These are phyloP conservation scores for Chiridota heheva DNA, from an alignment of 35 echinoderm and acorn worm genomes.

Conservation along the genomic window DNA sequence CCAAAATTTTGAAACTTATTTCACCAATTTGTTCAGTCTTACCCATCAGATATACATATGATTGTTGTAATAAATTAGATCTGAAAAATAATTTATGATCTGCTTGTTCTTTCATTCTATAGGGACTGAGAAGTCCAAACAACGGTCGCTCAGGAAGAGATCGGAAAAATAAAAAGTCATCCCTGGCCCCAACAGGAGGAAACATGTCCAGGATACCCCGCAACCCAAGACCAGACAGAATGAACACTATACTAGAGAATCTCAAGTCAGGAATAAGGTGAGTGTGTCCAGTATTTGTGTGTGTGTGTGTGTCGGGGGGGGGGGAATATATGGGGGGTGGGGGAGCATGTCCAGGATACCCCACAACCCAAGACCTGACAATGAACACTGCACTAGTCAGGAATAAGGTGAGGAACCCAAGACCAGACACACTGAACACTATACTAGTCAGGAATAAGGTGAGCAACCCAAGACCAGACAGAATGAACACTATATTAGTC, in stretches of 20 bases:
- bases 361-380: too few relatives aligned
- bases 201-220: conserved; percentile 77
- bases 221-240: conserved; percentile 81
- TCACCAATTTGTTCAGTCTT: too few relatives aligned
- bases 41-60: too few relatives aligned
- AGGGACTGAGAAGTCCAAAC: conserved; percentile 70
- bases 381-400: too few relatives aligned
- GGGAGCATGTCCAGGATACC: too few relatives aligned
- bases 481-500: conserved; percentile 77
- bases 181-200: conserved; percentile 49
- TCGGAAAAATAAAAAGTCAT: conserved; percentile 55
- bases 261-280: conserved; percentile 80
- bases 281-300: conserved; percentile 7
- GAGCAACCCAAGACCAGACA: conserved; percentile 75
- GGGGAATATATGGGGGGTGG: background rate
- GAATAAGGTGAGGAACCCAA: too few relatives aligned
- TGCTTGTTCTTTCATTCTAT: conserved; percentile 8
- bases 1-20: too few relatives aligned
- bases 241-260: conserved; percentile 70
- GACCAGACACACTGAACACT: too few relatives aligned
- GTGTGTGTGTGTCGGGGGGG: background rate
- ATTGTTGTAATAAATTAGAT: too few relatives aligned
- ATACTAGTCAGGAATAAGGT: too few relatives aligned
- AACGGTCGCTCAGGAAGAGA: conserved; percentile 45
- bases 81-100: too few relatives aligned